phyloP scores from a whole-genome alignment of 2,888 invertebrate species.

The Phragmatobia fuliginosa region DNA sequence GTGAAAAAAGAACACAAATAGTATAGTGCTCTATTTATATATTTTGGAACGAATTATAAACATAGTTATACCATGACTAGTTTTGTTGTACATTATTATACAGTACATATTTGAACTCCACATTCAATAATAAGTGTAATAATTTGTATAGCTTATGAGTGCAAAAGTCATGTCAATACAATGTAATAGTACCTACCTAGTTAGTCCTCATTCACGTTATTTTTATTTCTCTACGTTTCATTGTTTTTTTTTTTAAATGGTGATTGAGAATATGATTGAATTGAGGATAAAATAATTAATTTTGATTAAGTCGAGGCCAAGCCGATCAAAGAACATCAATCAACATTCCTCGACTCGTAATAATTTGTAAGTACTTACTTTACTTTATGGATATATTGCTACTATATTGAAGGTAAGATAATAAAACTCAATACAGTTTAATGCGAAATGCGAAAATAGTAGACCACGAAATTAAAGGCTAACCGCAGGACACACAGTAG shows the following conservation, averaged over 20 bases:
- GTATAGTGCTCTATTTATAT: background rate
- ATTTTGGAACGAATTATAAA: background rate
- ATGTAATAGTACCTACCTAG: background rate
- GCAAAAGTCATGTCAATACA: no score
- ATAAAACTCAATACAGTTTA: background rate
- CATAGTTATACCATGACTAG: background rate
- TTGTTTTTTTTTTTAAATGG: background rate
- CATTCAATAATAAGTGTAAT: no score
- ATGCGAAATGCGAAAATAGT: background rate
- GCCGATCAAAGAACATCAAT: background rate
- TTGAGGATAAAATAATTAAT: background rate
- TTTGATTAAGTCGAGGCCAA: conserved; percentile 1
- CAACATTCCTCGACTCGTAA: conserved; percentile 1
- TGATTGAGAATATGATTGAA: background rate
- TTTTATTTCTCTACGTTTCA: background rate
- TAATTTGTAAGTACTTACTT: background rate
- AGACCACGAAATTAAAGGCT: background rate
- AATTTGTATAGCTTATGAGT: no score
- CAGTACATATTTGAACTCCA: no score
- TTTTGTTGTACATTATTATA: no score
- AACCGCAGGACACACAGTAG: background rate
- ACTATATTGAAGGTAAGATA: background rate
- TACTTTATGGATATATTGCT: background rate
- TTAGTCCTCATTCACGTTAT: background rate
- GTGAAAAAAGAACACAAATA: no score